Conservation (phyloP, 2,113 vertebrate species). For the Salminus brasiliensis region DNA sequence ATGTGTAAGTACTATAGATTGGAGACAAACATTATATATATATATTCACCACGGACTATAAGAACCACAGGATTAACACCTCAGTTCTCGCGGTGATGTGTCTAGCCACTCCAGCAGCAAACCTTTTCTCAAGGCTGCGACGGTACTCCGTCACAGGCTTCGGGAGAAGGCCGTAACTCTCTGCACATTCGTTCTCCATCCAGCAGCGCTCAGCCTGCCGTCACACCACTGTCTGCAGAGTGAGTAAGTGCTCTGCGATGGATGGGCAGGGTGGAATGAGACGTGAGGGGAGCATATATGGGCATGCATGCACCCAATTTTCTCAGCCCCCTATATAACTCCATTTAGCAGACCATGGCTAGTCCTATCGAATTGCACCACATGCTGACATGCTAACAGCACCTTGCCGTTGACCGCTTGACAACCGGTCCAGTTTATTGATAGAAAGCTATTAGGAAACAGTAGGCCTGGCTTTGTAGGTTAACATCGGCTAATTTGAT, state of each 20-base stretch:
- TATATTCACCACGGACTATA: too few species aligned
- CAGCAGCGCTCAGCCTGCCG: conserved; percentile 76
- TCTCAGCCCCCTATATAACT: neutral
- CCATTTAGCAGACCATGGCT: neutral
- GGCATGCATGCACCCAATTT: conserved; percentile 37
- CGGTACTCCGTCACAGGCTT: conserved; percentile 52
- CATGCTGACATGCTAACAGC: too few species aligned
- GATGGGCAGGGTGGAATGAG: conserved; percentile 77
- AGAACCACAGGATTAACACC: neutral
- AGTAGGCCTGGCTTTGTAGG: too few species aligned
- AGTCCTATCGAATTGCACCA: too few species aligned
- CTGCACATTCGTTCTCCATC: conserved; percentile 74
- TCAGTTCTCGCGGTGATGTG: conserved; percentile 29
- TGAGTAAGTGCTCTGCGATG: conserved; percentile 76
- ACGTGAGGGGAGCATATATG: conserved; percentile 64
- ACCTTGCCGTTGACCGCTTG: too few species aligned
- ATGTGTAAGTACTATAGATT: too few species aligned
- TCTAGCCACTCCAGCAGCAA: conserved; percentile 41
- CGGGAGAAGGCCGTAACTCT: conserved; percentile 69
- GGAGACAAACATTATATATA: too few species aligned
- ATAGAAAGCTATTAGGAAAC: too few species aligned
- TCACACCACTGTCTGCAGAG: conserved; percentile 69
- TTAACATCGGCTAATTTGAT: too few species aligned
- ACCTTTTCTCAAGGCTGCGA: conserved; percentile 66
- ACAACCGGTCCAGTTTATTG: too few species aligned